phyloP scores from a whole-genome alignment of 2,888 invertebrate genomes.

The Archips crataeganus region DNA sequence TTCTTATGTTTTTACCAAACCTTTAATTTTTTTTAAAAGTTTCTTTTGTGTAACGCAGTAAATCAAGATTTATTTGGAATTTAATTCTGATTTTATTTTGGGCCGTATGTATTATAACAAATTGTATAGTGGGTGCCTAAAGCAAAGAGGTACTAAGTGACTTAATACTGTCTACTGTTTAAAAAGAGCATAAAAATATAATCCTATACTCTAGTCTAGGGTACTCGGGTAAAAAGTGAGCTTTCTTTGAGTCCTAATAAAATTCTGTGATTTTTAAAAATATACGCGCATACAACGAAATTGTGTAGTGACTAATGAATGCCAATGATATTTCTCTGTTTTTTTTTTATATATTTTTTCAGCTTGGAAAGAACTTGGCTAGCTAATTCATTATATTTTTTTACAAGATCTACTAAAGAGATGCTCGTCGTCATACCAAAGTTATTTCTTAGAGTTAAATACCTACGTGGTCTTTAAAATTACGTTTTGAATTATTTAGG shows the following conservation, averaged over 20 bases:
- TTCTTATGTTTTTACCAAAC: too few species aligned
- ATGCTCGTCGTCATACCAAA: constrained; percentile 14
- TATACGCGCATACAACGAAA: not conserved
- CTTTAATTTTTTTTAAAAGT: not conserved
- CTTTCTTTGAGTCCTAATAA: too few species aligned
- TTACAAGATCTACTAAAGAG: not conserved
- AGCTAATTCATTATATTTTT: not conserved
- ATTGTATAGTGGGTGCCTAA: not conserved
- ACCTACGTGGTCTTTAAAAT: not conserved
- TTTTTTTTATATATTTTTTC: not conserved
- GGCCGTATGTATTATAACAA: not conserved
- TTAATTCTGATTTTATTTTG: not conserved
- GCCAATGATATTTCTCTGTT: not conserved
- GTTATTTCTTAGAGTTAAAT: not conserved
- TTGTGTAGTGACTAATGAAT: too few species aligned
- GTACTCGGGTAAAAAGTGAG: not conserved
- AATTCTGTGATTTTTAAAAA: constrained; percentile 5
- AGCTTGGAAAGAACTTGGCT: not conserved
- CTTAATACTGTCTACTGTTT: not conserved
- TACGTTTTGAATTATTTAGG: constrained; percentile 8
- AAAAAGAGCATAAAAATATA: not conserved
- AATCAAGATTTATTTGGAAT: not conserved
- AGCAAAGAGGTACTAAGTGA: constrained; percentile 1
- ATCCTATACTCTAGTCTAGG: not conserved
- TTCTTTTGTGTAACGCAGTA: not conserved